A percentile compares a stretch with the other conserved stretches of the same genome.
Evolutionary conservation across 2,797 vertebrate species (phyloP).

Genomic region (Eupleurogrammus muticus): DNA sequence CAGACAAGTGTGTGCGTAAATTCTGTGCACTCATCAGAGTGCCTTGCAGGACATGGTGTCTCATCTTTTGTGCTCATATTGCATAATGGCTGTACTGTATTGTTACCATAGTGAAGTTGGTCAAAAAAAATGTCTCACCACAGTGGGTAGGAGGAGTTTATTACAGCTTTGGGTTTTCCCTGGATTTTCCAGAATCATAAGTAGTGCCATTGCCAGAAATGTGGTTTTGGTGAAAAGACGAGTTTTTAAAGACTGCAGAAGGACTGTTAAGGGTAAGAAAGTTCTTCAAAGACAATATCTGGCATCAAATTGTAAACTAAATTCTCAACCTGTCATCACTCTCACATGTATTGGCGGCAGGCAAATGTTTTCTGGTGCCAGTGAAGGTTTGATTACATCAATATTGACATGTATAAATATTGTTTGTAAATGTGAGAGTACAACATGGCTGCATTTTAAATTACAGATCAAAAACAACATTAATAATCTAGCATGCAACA

Average conservation of each 20-base stretch:
- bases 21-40: constrained; percentile 25
- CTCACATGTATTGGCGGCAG: neutral
- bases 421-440: neutral
- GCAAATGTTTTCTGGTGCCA: neutral
- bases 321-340: neutral
- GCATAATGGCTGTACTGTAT: constrained; percentile 48
- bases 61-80: constrained; percentile 29
- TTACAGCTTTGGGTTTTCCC: constrained; percentile 45
- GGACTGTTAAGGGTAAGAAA: neutral
- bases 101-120: constrained; percentile 47
- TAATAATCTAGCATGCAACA: neutral
- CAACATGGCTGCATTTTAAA: neutral
- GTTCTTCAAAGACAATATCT: neutral
- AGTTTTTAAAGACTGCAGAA: constrained; percentile 8
- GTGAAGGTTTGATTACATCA: neutral
- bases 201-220: constrained; percentile 22
- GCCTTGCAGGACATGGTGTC: constrained; percentile 41
- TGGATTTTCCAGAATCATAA: constrained; percentile 50
- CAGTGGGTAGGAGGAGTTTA: constrained; percentile 22
- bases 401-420: neutral
- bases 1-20: neutral
- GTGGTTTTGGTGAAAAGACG: constrained; percentile 24
- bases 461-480: neutral
- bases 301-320: neutral
- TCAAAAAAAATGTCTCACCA: constrained; percentile 27